A percentile compares a stretch with the other conserved stretches of the same genome.
Conservation (phyloP, 2,113 vertebrate genomes). For the Psilopogon haemacephalus region DNA sequence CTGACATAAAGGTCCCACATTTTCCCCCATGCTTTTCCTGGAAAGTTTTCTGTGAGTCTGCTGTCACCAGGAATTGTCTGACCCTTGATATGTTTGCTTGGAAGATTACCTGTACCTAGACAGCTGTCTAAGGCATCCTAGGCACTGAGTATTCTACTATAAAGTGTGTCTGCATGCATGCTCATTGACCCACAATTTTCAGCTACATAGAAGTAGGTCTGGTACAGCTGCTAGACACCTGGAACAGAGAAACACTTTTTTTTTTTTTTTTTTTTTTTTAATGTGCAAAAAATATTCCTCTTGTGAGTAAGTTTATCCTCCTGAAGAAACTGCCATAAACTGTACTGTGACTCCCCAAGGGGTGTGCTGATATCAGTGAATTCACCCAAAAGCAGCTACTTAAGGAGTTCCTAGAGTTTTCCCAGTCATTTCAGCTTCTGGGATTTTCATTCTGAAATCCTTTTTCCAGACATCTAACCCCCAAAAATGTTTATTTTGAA, state of each 20-base stretch:
- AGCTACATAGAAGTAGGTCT: not conserved
- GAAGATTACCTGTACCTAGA: not conserved
- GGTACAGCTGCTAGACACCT: not conserved
- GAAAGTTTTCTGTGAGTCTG: not conserved
- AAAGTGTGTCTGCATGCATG: not conserved
- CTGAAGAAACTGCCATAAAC: not conserved
- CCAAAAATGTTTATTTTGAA: constrained; percentile 20
- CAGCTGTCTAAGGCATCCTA: not conserved
- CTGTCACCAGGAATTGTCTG: not conserved
- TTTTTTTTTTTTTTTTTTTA: not conserved
- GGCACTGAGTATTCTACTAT: not conserved
- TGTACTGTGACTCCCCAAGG: not conserved
- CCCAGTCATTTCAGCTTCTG: constrained; percentile 33
- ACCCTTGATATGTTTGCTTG: not conserved
- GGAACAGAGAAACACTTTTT: not conserved
- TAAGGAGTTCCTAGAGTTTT: not conserved
- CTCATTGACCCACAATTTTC: not conserved
- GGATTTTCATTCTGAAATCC: constrained; percentile 37
- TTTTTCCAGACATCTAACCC: constrained; percentile 36
- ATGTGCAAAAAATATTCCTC: not conserved
- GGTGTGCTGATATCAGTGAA: constrained; percentile 14
- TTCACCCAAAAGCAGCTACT: not conserved
- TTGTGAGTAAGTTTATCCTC: not conserved
- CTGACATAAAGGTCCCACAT: not conserved
- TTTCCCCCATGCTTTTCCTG: not conserved